Percentiles rank a stretch among this genome's conserved stretches.
These are phyloP conservation scores for Watersipora subatra DNA, from an alignment of 1,140 invertebrate genomes.

Conservation along the genomic window DNA sequence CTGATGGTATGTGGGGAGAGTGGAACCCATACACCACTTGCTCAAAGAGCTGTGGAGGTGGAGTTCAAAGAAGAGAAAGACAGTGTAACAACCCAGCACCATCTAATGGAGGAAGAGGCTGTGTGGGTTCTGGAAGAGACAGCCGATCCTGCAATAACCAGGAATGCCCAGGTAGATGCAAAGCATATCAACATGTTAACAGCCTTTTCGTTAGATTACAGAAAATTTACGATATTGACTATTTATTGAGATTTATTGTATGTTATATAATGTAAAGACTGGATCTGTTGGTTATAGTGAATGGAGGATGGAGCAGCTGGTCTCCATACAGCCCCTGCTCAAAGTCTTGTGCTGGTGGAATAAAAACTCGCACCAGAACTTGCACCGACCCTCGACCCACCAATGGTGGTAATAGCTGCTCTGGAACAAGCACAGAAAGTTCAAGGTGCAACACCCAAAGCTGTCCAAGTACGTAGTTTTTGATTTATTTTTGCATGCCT, in stretches of 20 bases:
- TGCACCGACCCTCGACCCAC: slow-evolving; percentile 28
- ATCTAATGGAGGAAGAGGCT: too few relatives aligned
- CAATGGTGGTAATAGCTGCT: slow-evolving; percentile 20
- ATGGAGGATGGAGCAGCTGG: slow-evolving; percentile 34
- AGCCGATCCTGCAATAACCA: slow-evolving; percentile 14
- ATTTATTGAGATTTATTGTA: too few relatives aligned
- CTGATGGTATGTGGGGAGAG: too few relatives aligned
- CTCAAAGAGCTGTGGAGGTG: slow-evolving; percentile 25
- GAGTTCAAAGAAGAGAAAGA: slow-evolving; percentile 16
- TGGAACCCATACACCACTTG: too few relatives aligned
- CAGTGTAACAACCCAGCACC: too few relatives aligned
- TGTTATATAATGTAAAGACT: too few relatives aligned
- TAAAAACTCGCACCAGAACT: slow-evolving; percentile 14
- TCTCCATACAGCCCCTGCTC: slow-evolving; percentile 22
- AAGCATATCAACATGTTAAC: too few relatives aligned
- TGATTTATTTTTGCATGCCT: too few relatives aligned
- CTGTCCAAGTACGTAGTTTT: slow-evolving; percentile 26
- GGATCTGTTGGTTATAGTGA: too few relatives aligned
- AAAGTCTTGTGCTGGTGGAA: slow-evolving; percentile 23
- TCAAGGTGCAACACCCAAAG: slow-evolving; percentile 14
- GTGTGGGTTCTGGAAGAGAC: slow-evolving; percentile 18
- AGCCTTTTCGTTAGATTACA: too few relatives aligned
- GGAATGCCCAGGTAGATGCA: slow-evolving; percentile 25
- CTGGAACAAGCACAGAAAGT: slow-evolving; percentile 15
- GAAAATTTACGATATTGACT: too few relatives aligned